Evolutionary conservation across 2,113 vertebrate genomes (phyloP), one percentile per base, ranked within the genome.

Genomic region (Meriones unguiculatus): DNA sequence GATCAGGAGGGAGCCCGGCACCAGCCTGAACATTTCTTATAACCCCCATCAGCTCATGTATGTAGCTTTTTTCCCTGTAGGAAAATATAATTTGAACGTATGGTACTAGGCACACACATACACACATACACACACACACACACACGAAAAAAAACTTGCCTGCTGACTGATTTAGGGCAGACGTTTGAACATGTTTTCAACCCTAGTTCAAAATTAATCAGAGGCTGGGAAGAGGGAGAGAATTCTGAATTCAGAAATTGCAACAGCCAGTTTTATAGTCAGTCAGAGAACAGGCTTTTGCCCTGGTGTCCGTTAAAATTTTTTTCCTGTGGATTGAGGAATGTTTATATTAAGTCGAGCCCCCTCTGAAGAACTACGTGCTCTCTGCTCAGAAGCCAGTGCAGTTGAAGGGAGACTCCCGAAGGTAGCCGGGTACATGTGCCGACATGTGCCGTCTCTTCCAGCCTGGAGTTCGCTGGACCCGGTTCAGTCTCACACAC

Each of bases 331-430:
- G 54, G 35, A 72, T 86, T 12, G 69, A 97, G 13, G 64, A 92
- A 94, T 96, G 54, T 96, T 94, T 96, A 35, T 89, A 96, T 94
- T 96, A 91, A 94, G 65, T 81, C 35, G 95, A 52, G 94, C 93
- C 35, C 38, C 82, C 86, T 87, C 70, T 89, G 88, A 78, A 18
- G 78, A 93, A 97, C 82, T 94, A 91, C 89, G 86, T 76, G 32
- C 72, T 87, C 50, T 35, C 88, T 80, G 73, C 84, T 76, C 87
- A 87, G 57, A 76, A 92, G 70, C 30, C 70, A 85, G 82, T 15
- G 28, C 6, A 20, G 64, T 30, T 87, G 41, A 54, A 91, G 46
- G 93, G n/a, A 98, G 70, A 76, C 8, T 95, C 17, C 54, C 78
- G 18, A 93, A 95, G 93, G 84, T n/a, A 92, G 85, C 13, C 25